phyloP scores from a whole-genome alignment of 2,888 invertebrate species.

The Mythimna pallens region DNA sequence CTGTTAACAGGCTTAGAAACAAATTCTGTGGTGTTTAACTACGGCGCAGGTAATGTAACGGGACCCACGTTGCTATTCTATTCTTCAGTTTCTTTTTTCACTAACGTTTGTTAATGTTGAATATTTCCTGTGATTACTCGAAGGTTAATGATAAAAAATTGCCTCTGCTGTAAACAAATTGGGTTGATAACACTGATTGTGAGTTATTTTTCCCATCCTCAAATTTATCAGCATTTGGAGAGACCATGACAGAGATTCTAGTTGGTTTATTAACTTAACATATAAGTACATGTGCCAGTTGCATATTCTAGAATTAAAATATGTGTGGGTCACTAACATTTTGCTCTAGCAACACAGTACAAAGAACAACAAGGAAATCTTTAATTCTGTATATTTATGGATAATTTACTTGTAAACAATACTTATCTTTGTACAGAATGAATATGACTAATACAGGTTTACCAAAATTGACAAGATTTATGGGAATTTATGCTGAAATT shows the following conservation, averaged over 20 bases:
- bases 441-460: slow-evolving; percentile 1
- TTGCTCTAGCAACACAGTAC: slow-evolving; percentile 15
- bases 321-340: neutral
- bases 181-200: slow-evolving; percentile 14
- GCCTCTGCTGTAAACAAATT: slow-evolving; percentile 55
- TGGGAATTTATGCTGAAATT: neutral
- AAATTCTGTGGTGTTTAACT: neutral
- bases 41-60: slow-evolving; percentile 42
- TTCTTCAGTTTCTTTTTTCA: slow-evolving; percentile 21
- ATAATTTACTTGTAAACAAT: slow-evolving; percentile 1
- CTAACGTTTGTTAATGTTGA: slow-evolving; percentile 23
- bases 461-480: neutral
- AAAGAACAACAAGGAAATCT: slow-evolving; percentile 9
- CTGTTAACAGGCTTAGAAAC: neutral
- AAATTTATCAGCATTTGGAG: slow-evolving; percentile 13
- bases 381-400: neutral
- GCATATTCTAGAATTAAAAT: neutral
- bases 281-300: slow-evolving; percentile 10
- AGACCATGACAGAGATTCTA: slow-evolving; percentile 11
- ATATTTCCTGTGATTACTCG: slow-evolving; percentile 49
- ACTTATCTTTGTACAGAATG: neutral
- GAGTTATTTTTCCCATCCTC: slow-evolving; percentile 20
- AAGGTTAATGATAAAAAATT: slow-evolving; percentile 52
- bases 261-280: slow-evolving; percentile 6
- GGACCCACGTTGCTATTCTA: slow-evolving; percentile 18